Conservation (phyloP, 2,113 vertebrate genomes). For the Sinosuthora webbiana region DNA sequence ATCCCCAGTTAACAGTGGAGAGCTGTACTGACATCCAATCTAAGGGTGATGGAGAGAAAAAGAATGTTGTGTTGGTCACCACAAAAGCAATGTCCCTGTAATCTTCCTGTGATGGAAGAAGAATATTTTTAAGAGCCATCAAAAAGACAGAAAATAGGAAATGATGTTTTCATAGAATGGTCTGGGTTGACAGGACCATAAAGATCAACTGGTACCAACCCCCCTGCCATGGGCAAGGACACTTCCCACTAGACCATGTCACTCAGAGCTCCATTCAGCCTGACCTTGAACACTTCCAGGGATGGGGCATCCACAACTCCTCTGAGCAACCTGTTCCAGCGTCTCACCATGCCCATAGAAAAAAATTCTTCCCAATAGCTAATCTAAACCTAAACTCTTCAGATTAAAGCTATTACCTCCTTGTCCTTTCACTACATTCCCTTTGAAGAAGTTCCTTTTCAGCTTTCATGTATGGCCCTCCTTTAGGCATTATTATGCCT, state of each 20-base stretch:
- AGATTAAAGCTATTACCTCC: background rate
- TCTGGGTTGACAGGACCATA: background rate
- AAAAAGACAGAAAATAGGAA: constrained; percentile 50
- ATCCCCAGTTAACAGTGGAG: background rate
- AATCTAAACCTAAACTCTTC: background rate
- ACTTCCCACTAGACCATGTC: background rate
- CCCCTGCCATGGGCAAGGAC: background rate
- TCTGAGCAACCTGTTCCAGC: background rate
- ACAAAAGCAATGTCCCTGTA: background rate
- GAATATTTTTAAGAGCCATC: constrained; percentile 35
- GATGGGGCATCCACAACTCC: background rate
- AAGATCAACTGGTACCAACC: background rate
- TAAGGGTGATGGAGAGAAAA: background rate
- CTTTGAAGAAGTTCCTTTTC: background rate
- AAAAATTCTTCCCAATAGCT: background rate
- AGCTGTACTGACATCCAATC: background rate
- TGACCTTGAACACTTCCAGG: background rate
- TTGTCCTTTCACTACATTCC: background rate
- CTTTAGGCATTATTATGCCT: constrained; percentile 22
- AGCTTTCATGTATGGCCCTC: background rate
- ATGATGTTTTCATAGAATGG: constrained; percentile 28
- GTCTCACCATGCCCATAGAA: background rate
- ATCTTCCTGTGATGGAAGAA: constrained; percentile 9
- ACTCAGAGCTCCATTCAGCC: background rate
- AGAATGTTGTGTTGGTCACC: background rate